Evolutionary conservation across 92 coral and sea anemone genomes (phyloP).

Genomic region (Siderastrea radians): DNA sequence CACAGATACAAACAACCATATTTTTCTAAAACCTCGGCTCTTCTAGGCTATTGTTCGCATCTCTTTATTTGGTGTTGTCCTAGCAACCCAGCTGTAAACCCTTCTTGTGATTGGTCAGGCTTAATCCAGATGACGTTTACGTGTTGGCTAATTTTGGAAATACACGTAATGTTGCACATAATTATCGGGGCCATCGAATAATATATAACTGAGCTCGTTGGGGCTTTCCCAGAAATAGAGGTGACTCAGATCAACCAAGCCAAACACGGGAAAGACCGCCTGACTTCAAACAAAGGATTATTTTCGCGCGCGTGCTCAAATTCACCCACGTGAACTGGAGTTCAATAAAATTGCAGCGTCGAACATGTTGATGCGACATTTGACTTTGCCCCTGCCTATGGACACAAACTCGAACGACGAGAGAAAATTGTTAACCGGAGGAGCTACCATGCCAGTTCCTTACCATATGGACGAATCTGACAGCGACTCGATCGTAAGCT

Average conservation of each 20-base stretch:
- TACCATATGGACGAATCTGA: constrained; percentile 81
- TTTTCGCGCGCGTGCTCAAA: constrained; percentile 34
- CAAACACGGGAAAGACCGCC: constrained; percentile 18
- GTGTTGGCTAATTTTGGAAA: not conserved
- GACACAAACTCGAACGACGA: constrained; percentile 53
- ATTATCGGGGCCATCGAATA: not conserved
- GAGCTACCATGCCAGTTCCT: constrained; percentile 86
- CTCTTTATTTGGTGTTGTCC: not conserved
- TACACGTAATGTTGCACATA: not conserved
- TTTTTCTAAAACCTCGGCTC: not conserved
- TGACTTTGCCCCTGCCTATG: constrained; percentile 45
- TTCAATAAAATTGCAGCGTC: constrained; percentile 5
- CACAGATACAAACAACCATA: not conserved
- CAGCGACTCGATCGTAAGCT: constrained; percentile 88
- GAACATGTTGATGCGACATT: constrained; percentile 36
- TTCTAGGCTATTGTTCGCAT: not conserved
- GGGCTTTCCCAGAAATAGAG: constrained; percentile 83
- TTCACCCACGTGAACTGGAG: constrained; percentile 33
- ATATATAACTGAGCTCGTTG: constrained; percentile 52
- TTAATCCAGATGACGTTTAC: constrained; percentile 9
- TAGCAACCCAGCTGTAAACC: not conserved
- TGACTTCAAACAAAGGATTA: constrained; percentile 18
- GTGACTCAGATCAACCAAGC: constrained; percentile 39
- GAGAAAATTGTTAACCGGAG: constrained; percentile 33
- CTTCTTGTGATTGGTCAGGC: constrained; percentile 36